Evolutionary conservation across 1,140 invertebrate species (phyloP).

Genomic region (Sarcophaga bullata): DNA sequence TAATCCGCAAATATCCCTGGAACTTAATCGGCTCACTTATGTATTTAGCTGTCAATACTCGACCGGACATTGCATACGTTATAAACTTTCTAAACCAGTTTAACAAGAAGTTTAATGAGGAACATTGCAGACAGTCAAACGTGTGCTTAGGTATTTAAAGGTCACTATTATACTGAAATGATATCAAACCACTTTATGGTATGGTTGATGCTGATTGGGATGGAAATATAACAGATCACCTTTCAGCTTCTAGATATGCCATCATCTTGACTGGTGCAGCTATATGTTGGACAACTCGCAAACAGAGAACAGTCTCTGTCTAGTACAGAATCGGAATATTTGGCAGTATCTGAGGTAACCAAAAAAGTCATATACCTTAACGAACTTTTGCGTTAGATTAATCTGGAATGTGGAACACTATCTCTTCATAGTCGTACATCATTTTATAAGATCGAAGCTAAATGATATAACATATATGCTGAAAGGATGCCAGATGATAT

Average conservation of each 20-base stretch:
- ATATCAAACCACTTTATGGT: conserved; percentile 50
- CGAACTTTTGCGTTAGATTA: not conserved
- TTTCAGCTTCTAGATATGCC: conserved; percentile 57
- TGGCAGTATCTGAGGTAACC: not conserved
- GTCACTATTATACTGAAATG: conserved; percentile 57
- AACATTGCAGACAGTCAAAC: not conserved
- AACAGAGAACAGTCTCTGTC: conserved; percentile 67
- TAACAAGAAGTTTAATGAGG: conserved; percentile 49
- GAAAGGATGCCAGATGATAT: conserved; percentile 54
- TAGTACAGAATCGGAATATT: too few species aligned
- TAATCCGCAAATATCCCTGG: conserved; percentile 40
- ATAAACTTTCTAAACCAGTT: conserved; percentile 67
- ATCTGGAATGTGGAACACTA: not conserved
- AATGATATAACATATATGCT: too few species aligned
- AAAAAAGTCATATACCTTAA: conserved; percentile 33
- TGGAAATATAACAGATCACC: not conserved
- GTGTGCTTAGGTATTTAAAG: not conserved
- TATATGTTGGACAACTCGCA: too few species aligned
- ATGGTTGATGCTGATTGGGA: not conserved
- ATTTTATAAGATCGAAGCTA: conserved; percentile 53
- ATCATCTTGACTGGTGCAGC: too few species aligned
- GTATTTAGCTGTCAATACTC: conserved; percentile 44
- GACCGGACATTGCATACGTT: conserved; percentile 67
- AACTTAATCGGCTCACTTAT: conserved; percentile 45
- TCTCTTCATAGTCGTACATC: conserved; percentile 44